Base-by-base conservation (phyloP, 2,888 invertebrate species). In the Drosophila phalerata region DNA sequence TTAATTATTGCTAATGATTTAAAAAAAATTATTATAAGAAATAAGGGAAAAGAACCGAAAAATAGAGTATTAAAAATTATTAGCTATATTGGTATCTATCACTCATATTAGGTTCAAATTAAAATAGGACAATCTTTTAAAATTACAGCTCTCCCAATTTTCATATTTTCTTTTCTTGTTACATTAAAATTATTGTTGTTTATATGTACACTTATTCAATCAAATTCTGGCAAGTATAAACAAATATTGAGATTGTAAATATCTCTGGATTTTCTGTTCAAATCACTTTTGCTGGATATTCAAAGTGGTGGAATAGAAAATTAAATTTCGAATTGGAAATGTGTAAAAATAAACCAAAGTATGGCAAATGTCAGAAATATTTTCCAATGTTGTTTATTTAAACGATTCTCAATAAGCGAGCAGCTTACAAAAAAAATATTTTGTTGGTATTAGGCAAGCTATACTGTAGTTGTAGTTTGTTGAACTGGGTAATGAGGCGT, bases 181-280 rank as follows among this genome's bases (percentile, higher is more conserved):
- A n/a, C n/a, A n/a, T n/a, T n/a, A n/a, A n/a, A n/a, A n/a, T n/a
- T n/a, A n/a, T n/a, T n/a, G n/a, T n/a, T 32, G 10, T 32, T 32
- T 10, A 10, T 10, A 10, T 32, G 3, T 32, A 10, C 10, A 32
- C 10, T 63, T 52, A 25, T 51, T 42, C 22, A 47, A 15, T 8
- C 19, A 25, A 34, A 51, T 32, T 19, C n/a, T n/a, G n/a, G n/a
- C n/a, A n/a, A n/a, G n/a, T 47, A 15, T 47, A 49, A 48, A 38
- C 22, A 32, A 5, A 19, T 32, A 30, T 19, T 15, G 13, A 37
- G 49, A 40, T 19, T 8, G 6, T 37, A 37, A 37, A 37, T n/a
- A 37, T 37, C n/a, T 37, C 5, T 25, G 5, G 25, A 25, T 25
- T 4, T 25, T 25, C 25, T 25, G 25, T 28, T 28, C 1, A 34